These are phyloP conservation scores for Samia ricini DNA, from an alignment of 1,140 invertebrate genomes.

Conservation along the genomic window DNA sequence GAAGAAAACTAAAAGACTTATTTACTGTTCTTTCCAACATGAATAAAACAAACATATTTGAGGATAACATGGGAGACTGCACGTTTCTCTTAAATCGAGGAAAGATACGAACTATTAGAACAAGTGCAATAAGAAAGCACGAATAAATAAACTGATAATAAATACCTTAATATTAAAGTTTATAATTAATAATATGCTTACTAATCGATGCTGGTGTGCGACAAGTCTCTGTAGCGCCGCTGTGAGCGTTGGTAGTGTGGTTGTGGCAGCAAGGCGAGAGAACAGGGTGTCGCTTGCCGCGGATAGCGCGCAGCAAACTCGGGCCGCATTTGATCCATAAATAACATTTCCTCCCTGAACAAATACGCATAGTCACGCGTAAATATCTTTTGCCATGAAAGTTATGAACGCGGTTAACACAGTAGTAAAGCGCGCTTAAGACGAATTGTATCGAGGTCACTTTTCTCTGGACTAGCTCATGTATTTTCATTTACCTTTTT, in stretches of 20 bases:
- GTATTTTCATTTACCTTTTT: too few species aligned
- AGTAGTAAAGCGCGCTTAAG: background rate
- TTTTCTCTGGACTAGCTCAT: too few species aligned
- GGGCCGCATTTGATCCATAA: conserved; percentile 88
- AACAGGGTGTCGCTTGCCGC: conserved; percentile 91
- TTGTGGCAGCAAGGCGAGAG: conserved; percentile 90
- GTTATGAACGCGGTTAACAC: background rate
- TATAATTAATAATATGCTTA: conserved; percentile 24
- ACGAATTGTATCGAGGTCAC: too few species aligned
- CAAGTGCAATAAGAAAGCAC: too few species aligned
- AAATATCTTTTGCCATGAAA: background rate
- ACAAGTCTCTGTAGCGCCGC: conserved; percentile 90
- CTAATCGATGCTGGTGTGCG: conserved; percentile 88
- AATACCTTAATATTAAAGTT: too few species aligned
- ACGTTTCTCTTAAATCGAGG: too few species aligned
- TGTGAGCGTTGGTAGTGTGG: conserved; percentile 91
- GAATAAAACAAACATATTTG: too few species aligned
- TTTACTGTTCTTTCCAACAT: too few species aligned
- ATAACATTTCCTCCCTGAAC: conserved; percentile 83
- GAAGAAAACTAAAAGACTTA: too few species aligned
- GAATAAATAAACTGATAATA: too few species aligned
- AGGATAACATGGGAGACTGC: too few species aligned
- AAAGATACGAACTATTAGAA: too few species aligned
- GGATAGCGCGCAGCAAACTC: conserved; percentile 91
- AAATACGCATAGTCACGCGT: background rate